Conservation (phyloP, 2,888 invertebrate species). For the Physocephala rufipes region DNA sequence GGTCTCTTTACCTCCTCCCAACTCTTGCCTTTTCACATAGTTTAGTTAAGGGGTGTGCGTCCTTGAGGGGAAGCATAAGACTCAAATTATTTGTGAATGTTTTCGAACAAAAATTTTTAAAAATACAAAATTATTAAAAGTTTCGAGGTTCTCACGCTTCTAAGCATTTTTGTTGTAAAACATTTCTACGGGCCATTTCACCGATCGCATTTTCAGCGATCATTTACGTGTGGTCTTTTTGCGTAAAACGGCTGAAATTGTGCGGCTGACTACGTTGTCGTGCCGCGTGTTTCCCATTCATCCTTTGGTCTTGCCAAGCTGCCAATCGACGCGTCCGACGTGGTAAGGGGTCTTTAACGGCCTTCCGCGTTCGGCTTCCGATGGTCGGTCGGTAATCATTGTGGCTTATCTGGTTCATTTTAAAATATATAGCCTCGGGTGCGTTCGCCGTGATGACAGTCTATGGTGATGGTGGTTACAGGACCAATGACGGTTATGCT, state of each 20-base stretch:
- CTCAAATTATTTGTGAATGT: not conserved
- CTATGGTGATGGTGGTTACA: not conserved
- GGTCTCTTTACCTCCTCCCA: too few species aligned
- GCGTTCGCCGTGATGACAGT: not conserved
- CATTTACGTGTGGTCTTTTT: not conserved
- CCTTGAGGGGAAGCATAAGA: too few species aligned
- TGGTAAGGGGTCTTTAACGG: not conserved
- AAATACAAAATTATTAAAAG: slow-evolving; percentile 17
- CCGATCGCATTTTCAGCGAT: not conserved
- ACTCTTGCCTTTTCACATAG: too few species aligned
- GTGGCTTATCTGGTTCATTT: slow-evolving; percentile 22
- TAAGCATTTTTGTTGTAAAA: slow-evolving; percentile 4
- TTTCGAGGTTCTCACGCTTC: slow-evolving; percentile 21
- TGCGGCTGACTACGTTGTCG: slow-evolving; percentile 8
- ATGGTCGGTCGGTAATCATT: not conserved
- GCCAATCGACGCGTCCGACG: not conserved
- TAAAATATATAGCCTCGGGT: slow-evolving; percentile 3
- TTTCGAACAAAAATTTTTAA: not conserved
- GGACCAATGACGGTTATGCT: too few species aligned
- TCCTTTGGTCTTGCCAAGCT: not conserved
- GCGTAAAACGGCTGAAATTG: slow-evolving; percentile 10
- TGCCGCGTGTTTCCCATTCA: slow-evolving; percentile 8
- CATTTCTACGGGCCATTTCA: not conserved
- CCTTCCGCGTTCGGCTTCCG: not conserved
- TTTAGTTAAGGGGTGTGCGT: too few species aligned